Conservation (phyloP, 2,797 vertebrate species). For the Mormyrops attenuatus region DNA sequence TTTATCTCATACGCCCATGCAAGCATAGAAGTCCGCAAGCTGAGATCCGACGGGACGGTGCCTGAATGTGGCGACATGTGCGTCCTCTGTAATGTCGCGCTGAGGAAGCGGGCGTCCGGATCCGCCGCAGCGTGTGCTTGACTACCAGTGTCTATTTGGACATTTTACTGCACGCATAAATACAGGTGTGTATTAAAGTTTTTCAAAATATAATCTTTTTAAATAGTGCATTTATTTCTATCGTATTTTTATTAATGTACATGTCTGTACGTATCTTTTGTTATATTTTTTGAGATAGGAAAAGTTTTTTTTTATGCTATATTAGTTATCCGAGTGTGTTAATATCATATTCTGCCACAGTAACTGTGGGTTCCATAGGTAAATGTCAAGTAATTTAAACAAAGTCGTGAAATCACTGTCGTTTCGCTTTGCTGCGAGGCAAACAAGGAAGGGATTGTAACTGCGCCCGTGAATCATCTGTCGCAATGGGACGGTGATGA, state of each 20-base stretch:
- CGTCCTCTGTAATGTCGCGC: neutral
- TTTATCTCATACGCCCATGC: neutral
- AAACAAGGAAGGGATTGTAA: neutral
- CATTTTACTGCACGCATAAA: neutral
- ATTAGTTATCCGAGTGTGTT: neutral
- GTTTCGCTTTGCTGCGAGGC: neutral
- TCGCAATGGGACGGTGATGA: neutral
- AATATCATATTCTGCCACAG: neutral
- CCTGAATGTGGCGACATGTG: neutral
- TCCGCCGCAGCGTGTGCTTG: neutral
- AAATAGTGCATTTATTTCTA: neutral
- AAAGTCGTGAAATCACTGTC: neutral
- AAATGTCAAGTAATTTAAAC: neutral
- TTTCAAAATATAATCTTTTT: neutral
- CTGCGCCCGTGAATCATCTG: neutral
- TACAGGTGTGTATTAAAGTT: neutral
- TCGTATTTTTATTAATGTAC: neutral
- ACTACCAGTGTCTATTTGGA: neutral
- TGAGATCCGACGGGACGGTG: neutral
- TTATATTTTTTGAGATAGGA: neutral
- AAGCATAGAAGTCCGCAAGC: neutral
- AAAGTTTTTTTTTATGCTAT: neutral
- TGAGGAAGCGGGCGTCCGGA: neutral
- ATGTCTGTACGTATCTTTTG: neutral
- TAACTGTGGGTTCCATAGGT: neutral